Evolutionary conservation across 2,888 invertebrate genomes (phyloP).

Genomic region (Nemurella pictetii): DNA sequence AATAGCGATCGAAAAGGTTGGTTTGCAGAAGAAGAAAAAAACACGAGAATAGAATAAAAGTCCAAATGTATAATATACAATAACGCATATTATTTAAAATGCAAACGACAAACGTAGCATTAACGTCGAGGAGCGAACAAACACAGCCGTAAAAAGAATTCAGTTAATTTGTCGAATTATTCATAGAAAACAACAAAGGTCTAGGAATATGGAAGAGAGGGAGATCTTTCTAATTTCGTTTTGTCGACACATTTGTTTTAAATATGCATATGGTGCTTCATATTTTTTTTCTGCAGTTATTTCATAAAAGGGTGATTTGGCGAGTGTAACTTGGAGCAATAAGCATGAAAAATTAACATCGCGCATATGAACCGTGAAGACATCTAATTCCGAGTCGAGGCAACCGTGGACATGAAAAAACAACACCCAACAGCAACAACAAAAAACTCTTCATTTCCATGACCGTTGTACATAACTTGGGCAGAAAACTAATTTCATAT

Average conservation of each 20-base stretch:
- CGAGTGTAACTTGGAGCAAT: constrained; percentile 5
- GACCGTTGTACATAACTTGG: background rate
- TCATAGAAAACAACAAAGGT: constrained; percentile 18
- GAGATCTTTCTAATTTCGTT: constrained; percentile 3
- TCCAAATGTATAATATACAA: background rate
- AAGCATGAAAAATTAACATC: constrained; percentile 5
- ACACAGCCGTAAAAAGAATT: constrained; percentile 1
- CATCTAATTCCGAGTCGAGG: background rate
- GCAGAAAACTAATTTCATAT: background rate
- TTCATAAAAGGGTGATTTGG: background rate
- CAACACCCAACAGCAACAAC: background rate
- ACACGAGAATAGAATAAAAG: too few relatives aligned
- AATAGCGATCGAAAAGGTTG: background rate
- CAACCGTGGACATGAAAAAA: background rate
- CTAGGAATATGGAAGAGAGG: background rate
- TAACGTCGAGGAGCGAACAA: background rate
- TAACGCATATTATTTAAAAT: background rate
- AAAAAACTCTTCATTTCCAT: background rate
- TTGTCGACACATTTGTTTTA: constrained; percentile 7
- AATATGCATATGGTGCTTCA: background rate
- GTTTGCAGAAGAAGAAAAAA: background rate
- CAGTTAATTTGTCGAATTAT: constrained; percentile 5
- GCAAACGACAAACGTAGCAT: constrained; percentile 1
- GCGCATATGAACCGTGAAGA: background rate
- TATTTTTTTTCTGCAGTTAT: constrained; percentile 5